Evolutionary conservation across 2,113 vertebrate genomes (phyloP).

Genomic region (Entomyzon cyanotis): DNA sequence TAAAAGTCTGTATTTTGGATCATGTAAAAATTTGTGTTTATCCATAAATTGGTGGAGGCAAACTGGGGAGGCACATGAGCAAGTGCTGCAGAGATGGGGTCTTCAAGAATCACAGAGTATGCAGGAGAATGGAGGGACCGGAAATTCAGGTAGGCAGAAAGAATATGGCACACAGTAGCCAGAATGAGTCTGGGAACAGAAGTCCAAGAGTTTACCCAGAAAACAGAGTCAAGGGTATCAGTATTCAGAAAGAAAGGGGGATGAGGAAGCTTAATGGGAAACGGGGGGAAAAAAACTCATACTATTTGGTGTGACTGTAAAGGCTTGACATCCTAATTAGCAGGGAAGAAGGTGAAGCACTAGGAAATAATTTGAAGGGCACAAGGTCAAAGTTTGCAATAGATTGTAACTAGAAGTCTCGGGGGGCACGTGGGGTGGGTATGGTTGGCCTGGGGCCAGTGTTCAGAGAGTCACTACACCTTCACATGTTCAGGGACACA

Average conservation of each 20-base stretch:
- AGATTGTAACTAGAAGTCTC: neutral
- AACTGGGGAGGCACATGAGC: neutral
- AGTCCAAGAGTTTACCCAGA: neutral
- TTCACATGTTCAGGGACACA: fast-evolving
- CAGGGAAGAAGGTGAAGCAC: neutral
- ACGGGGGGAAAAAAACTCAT: neutral
- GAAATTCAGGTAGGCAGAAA: neutral
- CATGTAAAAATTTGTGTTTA: neutral
- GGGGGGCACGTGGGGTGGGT: neutral
- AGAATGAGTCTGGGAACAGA: neutral
- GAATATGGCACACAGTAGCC: neutral
- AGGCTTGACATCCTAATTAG: neutral
- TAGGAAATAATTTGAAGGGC: neutral
- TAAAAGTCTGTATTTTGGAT: neutral
- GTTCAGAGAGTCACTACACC: fast-evolving
- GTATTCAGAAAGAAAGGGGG: neutral
- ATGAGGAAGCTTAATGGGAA: neutral
- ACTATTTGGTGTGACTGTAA: neutral
- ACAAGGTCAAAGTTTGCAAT: neutral
- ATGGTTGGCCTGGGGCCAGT: neutral
- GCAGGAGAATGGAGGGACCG: neutral
- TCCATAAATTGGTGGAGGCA: neutral
- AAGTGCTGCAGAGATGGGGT: neutral
- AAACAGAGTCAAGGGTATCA: neutral
- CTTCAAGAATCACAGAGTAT: neutral